Conservation (phyloP, 2,113 vertebrate genomes). For the Sialia sialis region DNA sequence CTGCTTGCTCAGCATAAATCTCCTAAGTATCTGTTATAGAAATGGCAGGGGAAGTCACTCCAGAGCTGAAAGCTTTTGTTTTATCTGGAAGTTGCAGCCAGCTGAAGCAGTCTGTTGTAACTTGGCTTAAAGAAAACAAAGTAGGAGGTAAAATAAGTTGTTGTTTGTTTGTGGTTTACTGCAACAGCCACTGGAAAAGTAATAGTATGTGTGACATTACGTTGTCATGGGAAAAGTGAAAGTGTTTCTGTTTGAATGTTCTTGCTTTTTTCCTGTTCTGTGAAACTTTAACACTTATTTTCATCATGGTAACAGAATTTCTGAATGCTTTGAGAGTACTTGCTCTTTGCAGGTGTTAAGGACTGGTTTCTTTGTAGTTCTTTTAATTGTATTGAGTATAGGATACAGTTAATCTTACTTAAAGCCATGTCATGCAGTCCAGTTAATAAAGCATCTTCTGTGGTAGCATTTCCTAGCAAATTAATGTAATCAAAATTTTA, state of each 20-base stretch:
- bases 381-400: background rate
- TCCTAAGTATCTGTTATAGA: background rate
- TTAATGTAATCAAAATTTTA: background rate
- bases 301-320: background rate
- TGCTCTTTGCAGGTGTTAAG: background rate
- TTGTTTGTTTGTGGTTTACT: background rate
- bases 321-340: background rate
- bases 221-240: background rate
- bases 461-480: background rate
- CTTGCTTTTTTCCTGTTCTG: background rate
- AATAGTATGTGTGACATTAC: background rate
- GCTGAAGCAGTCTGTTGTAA: background rate
- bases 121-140: background rate
- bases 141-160: background rate
- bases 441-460: background rate
- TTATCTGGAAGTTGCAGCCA: background rate
- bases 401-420: background rate
- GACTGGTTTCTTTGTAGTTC: background rate
- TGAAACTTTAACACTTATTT: background rate
- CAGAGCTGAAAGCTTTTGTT: background rate
- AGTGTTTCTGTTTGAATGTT: background rate
- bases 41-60: background rate
- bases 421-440: background rate
- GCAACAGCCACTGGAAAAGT: background rate
- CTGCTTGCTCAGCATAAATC: background rate